phyloP scores from a whole-genome alignment of 2,113 vertebrate genomes.

The Leucoraja erinaceus region DNA sequence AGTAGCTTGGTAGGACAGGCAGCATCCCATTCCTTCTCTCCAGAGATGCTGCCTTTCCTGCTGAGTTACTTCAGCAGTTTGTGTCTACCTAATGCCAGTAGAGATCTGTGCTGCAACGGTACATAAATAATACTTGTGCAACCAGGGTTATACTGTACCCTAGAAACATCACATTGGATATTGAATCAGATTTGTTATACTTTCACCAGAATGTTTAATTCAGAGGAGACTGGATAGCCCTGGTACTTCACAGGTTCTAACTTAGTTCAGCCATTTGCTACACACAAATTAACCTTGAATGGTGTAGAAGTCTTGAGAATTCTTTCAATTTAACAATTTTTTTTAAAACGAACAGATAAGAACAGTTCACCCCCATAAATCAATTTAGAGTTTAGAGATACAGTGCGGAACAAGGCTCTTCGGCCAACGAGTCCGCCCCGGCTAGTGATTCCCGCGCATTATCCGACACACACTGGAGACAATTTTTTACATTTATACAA shows the following conservation, averaged over 20 bases:
- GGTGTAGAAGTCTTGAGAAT: slow-evolving; percentile 43
- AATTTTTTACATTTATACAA: too few species aligned
- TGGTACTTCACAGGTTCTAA: slow-evolving; percentile 49
- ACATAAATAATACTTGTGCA: not conserved
- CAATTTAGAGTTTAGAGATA: slow-evolving; percentile 12
- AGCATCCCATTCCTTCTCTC: too few species aligned
- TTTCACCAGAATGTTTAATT: slow-evolving; percentile 60
- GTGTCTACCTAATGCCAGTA: too few species aligned
- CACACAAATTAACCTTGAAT: slow-evolving; percentile 48
- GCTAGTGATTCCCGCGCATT: too few species aligned
- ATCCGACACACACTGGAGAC: too few species aligned
- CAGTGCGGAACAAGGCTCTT: too few species aligned
- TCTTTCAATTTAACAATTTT: not conserved
- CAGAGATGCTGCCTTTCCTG: too few species aligned
- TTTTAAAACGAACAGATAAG: slow-evolving; percentile 40
- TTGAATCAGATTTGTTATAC: slow-evolving; percentile 41
- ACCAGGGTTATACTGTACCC: not conserved
- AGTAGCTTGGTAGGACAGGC: too few species aligned
- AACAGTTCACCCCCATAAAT: slow-evolving; percentile 44
- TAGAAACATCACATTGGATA: slow-evolving; percentile 1
- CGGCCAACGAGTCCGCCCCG: too few species aligned
- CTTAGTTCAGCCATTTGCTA: slow-evolving; percentile 54
- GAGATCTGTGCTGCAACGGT: not conserved
- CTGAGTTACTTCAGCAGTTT: too few species aligned
- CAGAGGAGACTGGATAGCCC: slow-evolving; percentile 56